A percentile compares a stretch with the other conserved stretches of the same genome.
Conservation (phyloP, 2,888 invertebrate genomes). For the Polia nebulosa region DNA sequence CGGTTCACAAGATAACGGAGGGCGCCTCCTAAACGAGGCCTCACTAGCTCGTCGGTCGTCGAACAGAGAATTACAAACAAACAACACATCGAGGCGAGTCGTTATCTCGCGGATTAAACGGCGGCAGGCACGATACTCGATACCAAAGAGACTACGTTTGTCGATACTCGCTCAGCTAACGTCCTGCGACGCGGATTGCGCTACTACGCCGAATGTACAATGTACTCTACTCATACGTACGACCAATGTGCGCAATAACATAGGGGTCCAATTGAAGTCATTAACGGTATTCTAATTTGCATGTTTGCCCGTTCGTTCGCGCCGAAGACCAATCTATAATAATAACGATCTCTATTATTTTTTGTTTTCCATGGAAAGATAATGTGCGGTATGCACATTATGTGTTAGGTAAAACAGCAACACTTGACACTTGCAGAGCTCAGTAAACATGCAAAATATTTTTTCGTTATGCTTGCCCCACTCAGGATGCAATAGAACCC, state of each 20-base stretch:
- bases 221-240: too few relatives aligned
- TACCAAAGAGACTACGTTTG: too few relatives aligned
- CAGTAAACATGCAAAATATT: not conserved
- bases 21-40: constrained; percentile 87
- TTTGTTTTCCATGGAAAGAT: not conserved
- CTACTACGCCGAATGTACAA: constrained; percentile 11
- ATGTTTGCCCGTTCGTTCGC: constrained; percentile 4
- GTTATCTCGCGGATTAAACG: constrained; percentile 79
- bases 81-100: constrained; percentile 77
- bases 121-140: constrained; percentile 65
- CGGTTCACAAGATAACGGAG: constrained; percentile 83
- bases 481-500: not conserved
- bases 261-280: constrained; percentile 15
- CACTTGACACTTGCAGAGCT: not conserved
- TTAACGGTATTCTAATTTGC: constrained; percentile 25
- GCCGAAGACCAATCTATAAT: constrained; percentile 3
- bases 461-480: too few relatives aligned
- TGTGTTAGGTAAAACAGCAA: not conserved
- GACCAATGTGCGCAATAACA: constrained; percentile 21
- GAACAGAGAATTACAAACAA: constrained; percentile 83
- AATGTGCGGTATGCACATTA: not conserved
- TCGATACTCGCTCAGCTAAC: constrained; percentile 58
- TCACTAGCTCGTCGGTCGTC: constrained; percentile 76
- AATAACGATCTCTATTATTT: not conserved
- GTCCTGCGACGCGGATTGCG: constrained; percentile 14